Evolutionary conservation across 2,797 vertebrate species (phyloP).

Genomic region (Falco novaeseelandiae): DNA sequence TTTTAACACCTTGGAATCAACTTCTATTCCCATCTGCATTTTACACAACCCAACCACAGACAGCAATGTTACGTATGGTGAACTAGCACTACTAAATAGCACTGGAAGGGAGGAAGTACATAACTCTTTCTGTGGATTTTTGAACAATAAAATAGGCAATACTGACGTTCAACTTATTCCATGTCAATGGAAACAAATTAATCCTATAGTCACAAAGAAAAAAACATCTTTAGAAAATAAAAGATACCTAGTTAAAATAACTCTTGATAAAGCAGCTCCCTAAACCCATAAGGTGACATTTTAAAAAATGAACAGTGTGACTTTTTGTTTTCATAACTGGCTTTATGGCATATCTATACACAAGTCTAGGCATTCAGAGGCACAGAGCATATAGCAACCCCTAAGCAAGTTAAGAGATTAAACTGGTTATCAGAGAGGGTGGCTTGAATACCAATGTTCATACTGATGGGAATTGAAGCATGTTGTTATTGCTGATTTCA

Average conservation of each 20-base stretch:
- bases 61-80: not conserved
- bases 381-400: not conserved
- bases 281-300: not conserved
- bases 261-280: not conserved
- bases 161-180: not conserved
- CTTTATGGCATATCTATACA: not conserved
- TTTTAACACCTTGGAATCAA: not conserved
- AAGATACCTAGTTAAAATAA: not conserved
- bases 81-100: not conserved
- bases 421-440: not conserved
- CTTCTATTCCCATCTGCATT: not conserved
- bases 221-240: not conserved
- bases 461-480: not conserved
- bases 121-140: not conserved
- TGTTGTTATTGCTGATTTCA: not conserved
- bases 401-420: not conserved
- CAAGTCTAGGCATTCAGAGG: not conserved
- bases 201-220: not conserved
- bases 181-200: not conserved
- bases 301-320: not conserved
- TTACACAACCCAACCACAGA: not conserved
- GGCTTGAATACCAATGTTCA: not conserved
- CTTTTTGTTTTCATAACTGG: not conserved
- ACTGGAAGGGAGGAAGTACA: not conserved
- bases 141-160: not conserved